phyloP scores from a whole-genome alignment of 2,797 vertebrate species.

The Thunnus albacares region DNA sequence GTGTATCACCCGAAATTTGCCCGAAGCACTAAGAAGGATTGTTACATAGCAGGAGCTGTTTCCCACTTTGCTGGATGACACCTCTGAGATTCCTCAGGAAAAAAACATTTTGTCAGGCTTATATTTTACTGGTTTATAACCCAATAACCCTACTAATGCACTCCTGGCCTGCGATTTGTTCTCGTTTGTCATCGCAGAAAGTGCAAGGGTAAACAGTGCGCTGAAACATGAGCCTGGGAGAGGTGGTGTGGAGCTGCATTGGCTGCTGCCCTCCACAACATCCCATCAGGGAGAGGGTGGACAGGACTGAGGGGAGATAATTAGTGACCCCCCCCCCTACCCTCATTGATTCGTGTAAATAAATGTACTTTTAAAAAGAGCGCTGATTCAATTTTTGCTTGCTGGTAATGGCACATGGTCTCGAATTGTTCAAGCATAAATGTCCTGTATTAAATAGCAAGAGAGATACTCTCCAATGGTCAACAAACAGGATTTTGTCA shows the following conservation, averaged over 20 bases:
- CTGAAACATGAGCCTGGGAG: slow-evolving; percentile 63
- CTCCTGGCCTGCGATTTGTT: slow-evolving; percentile 68
- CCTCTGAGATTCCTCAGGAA: slow-evolving; percentile 62
- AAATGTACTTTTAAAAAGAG: slow-evolving; percentile 40
- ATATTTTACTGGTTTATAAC: slow-evolving; percentile 67
- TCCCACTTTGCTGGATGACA: slow-evolving; percentile 59
- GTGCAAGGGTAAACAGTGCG: slow-evolving; percentile 57
- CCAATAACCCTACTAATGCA: slow-evolving; percentile 73
- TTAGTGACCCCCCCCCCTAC: slow-evolving; percentile 19
- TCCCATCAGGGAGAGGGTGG: slow-evolving; percentile 40
- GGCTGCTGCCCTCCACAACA: slow-evolving; percentile 35
- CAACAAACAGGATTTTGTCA: neutral
- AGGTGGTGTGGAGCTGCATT: slow-evolving; percentile 49
- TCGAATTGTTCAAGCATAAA: slow-evolving; percentile 32
- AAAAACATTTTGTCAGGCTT: slow-evolving; percentile 64
- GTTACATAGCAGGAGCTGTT: slow-evolving; percentile 52
- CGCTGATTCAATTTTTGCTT: slow-evolving; percentile 31
- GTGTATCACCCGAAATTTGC: slow-evolving; percentile 42
- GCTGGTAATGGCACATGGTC: neutral
- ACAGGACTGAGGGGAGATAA: slow-evolving; percentile 51
- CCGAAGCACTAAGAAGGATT: slow-evolving; percentile 38
- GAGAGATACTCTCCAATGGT: neutral
- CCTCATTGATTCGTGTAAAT: slow-evolving; percentile 57
- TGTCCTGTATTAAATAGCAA: slow-evolving; percentile 23
- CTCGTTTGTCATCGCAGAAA: slow-evolving; percentile 73